These are phyloP conservation scores for Nylanderia fulva DNA, from an alignment of 1,140 invertebrate species.

Conservation along the genomic window DNA sequence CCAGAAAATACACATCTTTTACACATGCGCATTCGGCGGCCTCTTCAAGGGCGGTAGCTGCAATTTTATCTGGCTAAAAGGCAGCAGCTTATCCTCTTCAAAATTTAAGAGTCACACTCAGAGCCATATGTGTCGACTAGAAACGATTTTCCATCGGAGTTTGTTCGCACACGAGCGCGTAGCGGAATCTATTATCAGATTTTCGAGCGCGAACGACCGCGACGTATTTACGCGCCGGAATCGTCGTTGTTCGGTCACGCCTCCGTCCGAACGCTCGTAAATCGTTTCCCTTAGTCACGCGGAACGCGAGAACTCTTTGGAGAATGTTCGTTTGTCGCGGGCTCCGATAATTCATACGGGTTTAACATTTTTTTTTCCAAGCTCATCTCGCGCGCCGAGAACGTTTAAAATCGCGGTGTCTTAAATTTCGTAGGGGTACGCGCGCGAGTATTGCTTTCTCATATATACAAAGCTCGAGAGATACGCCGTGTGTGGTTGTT, in stretches of 20 bases:
- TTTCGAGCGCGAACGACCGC: constrained; percentile 10
- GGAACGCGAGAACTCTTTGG: constrained; percentile 23
- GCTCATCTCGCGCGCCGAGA: constrained; percentile 1
- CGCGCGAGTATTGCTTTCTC: neutral
- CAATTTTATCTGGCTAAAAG: neutral
- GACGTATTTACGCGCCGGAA: constrained; percentile 21
- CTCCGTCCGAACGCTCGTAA: constrained; percentile 48
- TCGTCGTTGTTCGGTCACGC: constrained; percentile 60
- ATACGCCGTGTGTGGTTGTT: neutral
- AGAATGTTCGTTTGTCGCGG: constrained; percentile 32
- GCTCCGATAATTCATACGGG: constrained; percentile 27
- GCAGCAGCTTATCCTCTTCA: neutral
- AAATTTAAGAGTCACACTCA: too few relatives aligned
- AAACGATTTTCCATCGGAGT: constrained; percentile 13
- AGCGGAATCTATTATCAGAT: constrained; percentile 59
- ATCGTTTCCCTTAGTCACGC: constrained; percentile 46
- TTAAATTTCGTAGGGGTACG: neutral
- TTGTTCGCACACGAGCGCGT: neutral
- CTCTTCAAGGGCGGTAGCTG: neutral
- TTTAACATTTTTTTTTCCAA: neutral
- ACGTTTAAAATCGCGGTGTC: neutral
- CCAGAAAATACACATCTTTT: neutral
- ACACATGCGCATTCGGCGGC: neutral
- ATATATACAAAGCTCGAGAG: neutral
- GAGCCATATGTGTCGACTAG: too few relatives aligned